These are phyloP conservation scores for Tinea trinotella DNA, from an alignment of 2,888 invertebrate genomes.

Conservation along the genomic window DNA sequence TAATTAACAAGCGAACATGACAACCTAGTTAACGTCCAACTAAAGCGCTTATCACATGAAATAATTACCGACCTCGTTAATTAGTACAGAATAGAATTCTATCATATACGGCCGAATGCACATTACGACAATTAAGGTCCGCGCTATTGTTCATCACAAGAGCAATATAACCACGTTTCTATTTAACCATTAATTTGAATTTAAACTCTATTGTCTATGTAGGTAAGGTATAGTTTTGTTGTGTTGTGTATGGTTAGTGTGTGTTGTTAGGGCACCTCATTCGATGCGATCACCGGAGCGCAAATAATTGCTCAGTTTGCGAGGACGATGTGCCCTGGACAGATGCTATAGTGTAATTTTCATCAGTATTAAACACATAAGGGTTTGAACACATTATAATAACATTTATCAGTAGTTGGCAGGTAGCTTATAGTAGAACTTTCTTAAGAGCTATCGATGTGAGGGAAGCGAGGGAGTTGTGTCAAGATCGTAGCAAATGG, in stretches of 20 bases:
- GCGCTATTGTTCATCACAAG: slow-evolving; percentile 15
- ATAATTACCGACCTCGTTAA: slow-evolving; percentile 2
- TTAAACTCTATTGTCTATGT: not conserved
- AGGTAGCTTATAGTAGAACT: too few species aligned
- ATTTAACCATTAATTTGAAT: not conserved
- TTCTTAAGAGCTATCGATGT: too few species aligned
- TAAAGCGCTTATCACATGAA: not conserved
- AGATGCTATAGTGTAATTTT: not conserved
- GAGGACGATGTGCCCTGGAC: not conserved
- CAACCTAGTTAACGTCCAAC: not conserved
- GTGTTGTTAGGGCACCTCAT: slow-evolving; percentile 30
- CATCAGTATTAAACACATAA: not conserved
- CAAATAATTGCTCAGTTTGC: slow-evolving; percentile 37
- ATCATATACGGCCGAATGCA: slow-evolving; percentile 13
- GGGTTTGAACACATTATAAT: too few species aligned
- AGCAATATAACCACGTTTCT: not conserved
- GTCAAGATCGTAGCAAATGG: too few species aligned
- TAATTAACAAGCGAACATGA: not conserved
- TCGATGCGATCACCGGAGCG: slow-evolving; percentile 26
- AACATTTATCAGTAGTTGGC: too few species aligned
- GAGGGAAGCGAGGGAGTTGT: too few species aligned
- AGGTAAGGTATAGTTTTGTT: not conserved
- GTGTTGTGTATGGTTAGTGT: not conserved
- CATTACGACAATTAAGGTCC: slow-evolving; percentile 13
- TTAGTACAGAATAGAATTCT: slow-evolving; percentile 11